Base-by-base conservation (phyloP, 2,888 invertebrate species). In the Drosophila koepferae region DNA sequence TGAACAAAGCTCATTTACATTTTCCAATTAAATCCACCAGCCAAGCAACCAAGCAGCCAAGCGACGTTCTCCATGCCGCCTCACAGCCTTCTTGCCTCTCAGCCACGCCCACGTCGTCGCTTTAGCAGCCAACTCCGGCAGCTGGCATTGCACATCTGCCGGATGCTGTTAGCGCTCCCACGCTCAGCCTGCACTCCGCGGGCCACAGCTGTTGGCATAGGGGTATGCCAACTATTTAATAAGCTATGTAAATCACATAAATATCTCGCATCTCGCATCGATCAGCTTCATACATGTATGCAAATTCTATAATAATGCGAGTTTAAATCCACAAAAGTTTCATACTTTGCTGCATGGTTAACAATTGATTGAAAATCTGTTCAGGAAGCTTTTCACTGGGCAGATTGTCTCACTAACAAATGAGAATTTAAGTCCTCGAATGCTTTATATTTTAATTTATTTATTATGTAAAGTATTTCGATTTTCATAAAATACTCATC, bases 21-120 rank as follows among this genome's bases (percentile, higher is more conserved):
- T 90, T 92, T 91, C 86, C 91, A 91, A 91, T 91, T 92, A 91
- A 91, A 91, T 92, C 86, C 88, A 78, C 74, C 90, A 81, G 72
- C 41, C 60, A 61, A 40, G 18, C 65, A 28, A 44, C 34, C 16
- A 38, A 14, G 54, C 38, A 38, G 64, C 36, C 20, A 60, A 28
- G 8, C 54, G 20, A 62, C 55, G 53, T 9, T 41, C n/a, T 16
- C 56, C 9, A 38, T 23, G 1, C 20, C 34, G 6, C 18, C 58
- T 34, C 46, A 55, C 23, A 63, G 12, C 44, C 40, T 34, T 43
- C 61, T 18, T 48, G 12, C 51, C 38, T 18, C 44, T 51, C 40
- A 55, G 58, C 46, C 60, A 23, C 46, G 48, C 28, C 18, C 60
- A 14, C 31, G 9, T 40, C 16, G 49, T 18, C 49, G 54, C 40